These are phyloP conservation scores for Phrynocephalus guinanensis DNA, from an alignment of 2,797 vertebrate genomes.

Conservation along the genomic window DNA sequence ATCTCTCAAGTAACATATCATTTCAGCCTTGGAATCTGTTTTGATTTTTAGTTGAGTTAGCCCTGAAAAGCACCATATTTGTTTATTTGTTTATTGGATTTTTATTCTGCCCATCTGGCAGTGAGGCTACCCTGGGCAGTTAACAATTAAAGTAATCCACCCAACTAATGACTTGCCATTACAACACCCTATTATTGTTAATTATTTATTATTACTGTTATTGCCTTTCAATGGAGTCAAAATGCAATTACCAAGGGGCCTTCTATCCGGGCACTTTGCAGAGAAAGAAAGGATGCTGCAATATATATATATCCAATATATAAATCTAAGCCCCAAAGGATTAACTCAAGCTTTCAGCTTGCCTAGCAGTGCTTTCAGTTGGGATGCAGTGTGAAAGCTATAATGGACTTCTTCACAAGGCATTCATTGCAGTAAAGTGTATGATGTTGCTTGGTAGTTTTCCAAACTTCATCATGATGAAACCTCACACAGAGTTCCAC, in stretches of 20 bases:
- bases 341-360: not conserved
- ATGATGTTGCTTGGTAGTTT: too few species aligned
- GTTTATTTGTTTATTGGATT: too few species aligned
- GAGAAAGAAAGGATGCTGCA: not conserved
- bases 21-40: not conserved
- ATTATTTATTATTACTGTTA: not conserved
- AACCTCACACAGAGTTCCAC: too few species aligned
- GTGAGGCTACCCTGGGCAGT: too few species aligned
- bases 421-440: not conserved
- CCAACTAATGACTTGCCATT: too few species aligned
- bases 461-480: too few species aligned
- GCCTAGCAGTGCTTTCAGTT: not conserved
- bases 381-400: too few species aligned
- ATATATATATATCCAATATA: not conserved
- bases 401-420: not conserved
- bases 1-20: not conserved
- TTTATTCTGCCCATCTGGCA: too few species aligned
- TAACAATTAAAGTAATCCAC: too few species aligned
- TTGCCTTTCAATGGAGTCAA: not conserved
- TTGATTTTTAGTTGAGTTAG: not conserved
- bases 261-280: not conserved
- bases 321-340: not conserved
- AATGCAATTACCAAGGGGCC: not conserved
- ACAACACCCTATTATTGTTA: not conserved
- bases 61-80: too few species aligned